Evolutionary conservation across 2,113 vertebrate genomes (phyloP).

Genomic region (Sinocyclocheilus rhinocerous): DNA sequence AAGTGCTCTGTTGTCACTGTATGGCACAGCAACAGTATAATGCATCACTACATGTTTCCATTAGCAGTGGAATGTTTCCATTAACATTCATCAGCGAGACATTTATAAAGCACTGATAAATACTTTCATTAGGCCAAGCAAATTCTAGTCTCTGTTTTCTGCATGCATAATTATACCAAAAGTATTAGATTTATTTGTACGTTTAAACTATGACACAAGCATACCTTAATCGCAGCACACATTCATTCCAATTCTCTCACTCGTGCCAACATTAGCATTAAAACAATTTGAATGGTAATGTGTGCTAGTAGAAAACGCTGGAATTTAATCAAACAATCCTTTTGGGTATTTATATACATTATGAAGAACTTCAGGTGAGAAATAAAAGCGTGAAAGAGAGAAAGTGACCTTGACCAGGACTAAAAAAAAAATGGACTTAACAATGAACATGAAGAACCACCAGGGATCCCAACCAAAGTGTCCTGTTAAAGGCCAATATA

Average conservation of each 20-base stretch:
- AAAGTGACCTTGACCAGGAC: constrained; percentile 61
- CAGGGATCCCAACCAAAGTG: constrained; percentile 57
- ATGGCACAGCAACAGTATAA: background rate
- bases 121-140: constrained; percentile 37
- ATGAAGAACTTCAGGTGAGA: constrained; percentile 47
- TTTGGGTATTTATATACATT: constrained; percentile 59
- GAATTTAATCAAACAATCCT: constrained; percentile 66
- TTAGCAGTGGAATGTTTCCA: constrained; percentile 1
- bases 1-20: background rate
- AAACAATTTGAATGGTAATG: constrained; percentile 74
- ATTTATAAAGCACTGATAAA: constrained; percentile 28
- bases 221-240: constrained; percentile 31
- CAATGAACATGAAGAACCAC: constrained; percentile 59
- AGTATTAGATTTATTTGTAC: constrained; percentile 40
- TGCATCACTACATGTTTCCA: constrained; percentile 4
- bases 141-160: constrained; percentile 4
- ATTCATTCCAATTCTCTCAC: constrained; percentile 44
- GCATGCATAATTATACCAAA: constrained; percentile 44
- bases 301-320: constrained; percentile 50
- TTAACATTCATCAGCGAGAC: constrained; percentile 9
- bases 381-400: background rate
- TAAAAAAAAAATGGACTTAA: constrained; percentile 50
- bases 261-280: constrained; percentile 66
- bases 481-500: constrained; percentile 52
- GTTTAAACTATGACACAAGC: constrained; percentile 44